Evolutionary conservation across 2,888 invertebrate species (phyloP).

Genomic region (Yponomeuta cagnagella): DNA sequence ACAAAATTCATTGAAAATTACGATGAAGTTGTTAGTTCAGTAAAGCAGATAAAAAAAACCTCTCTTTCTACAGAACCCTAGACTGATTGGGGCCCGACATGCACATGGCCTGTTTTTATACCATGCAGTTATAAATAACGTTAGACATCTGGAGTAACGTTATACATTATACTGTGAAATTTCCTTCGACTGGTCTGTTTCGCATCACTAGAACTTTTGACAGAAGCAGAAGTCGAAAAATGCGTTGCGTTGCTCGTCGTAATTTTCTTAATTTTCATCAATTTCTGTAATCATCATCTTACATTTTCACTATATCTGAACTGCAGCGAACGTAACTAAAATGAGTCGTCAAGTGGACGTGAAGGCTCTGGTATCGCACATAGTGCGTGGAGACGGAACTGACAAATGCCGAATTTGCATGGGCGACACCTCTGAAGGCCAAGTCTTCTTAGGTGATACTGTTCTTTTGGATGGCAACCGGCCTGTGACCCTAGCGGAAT

Average conservation of each 20-base stretch:
- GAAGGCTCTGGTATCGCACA: constrained; percentile 64
- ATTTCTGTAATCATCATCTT: not conserved
- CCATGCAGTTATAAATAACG: too few species aligned
- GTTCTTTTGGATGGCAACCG: constrained; percentile 65
- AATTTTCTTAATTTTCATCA: not conserved
- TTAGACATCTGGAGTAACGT: too few species aligned
- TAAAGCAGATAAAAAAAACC: too few species aligned
- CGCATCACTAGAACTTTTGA: not conserved
- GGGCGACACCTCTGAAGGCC: constrained; percentile 65
- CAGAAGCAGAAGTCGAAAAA: not conserved
- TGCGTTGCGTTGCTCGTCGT: not conserved
- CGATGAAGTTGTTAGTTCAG: too few species aligned
- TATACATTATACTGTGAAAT: too few species aligned
- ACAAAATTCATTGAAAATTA: too few species aligned
- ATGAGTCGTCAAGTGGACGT: constrained; percentile 62
- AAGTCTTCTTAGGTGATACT: constrained; percentile 61
- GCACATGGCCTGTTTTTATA: too few species aligned
- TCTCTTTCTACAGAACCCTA: too few species aligned
- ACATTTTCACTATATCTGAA: not conserved
- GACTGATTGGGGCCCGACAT: too few species aligned
- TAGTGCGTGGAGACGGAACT: constrained; percentile 59
- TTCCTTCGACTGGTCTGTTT: too few species aligned
- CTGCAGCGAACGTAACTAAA: constrained; percentile 6
- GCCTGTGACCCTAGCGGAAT: constrained; percentile 56
- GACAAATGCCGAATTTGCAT: constrained; percentile 67